Conservation (phyloP, 2,797 vertebrate species). For the Myotis vivesi region DNA sequence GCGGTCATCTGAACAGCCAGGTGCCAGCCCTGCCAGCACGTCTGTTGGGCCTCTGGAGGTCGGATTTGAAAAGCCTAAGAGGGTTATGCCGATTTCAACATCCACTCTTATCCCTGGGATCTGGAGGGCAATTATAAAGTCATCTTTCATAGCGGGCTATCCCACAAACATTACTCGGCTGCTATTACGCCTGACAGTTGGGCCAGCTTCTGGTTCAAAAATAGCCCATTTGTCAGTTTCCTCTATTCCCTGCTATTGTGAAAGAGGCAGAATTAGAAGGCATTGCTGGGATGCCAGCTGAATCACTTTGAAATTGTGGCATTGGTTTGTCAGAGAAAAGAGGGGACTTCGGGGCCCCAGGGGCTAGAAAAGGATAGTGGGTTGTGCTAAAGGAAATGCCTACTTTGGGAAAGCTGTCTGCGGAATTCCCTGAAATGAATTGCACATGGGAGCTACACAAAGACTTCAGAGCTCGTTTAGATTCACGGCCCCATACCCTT, state of each 20-base stretch:
- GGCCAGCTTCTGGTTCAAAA: constrained; percentile 67
- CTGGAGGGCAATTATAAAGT: constrained; percentile 76
- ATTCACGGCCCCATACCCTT: background rate
- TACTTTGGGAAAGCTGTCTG: constrained; percentile 30
- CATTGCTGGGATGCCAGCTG: constrained; percentile 11
- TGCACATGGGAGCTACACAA: background rate
- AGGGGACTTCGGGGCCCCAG: background rate
- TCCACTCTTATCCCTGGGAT: constrained; percentile 69
- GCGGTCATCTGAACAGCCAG: background rate
- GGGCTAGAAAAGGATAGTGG: background rate
- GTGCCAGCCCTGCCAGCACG: background rate
- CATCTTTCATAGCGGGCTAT: constrained; percentile 74
- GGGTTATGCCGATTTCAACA: constrained; percentile 71
- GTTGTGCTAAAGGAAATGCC: constrained; percentile 54
- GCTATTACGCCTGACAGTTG: constrained; percentile 65
- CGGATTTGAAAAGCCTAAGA: constrained; percentile 53
- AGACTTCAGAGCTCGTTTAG: background rate
- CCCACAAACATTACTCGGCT: constrained; percentile 68
- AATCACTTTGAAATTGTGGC: constrained; percentile 67
- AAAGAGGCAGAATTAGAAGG: constrained; percentile 63
- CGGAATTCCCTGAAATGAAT: constrained; percentile 19
- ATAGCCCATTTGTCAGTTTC: constrained; percentile 71
- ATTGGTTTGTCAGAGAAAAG: constrained; percentile 41
- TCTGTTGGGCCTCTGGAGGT: background rate
- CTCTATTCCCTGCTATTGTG: constrained; percentile 56